These are phyloP conservation scores for Prorops nasuta DNA, from an alignment of 1,140 invertebrate genomes.

Conservation along the genomic window DNA sequence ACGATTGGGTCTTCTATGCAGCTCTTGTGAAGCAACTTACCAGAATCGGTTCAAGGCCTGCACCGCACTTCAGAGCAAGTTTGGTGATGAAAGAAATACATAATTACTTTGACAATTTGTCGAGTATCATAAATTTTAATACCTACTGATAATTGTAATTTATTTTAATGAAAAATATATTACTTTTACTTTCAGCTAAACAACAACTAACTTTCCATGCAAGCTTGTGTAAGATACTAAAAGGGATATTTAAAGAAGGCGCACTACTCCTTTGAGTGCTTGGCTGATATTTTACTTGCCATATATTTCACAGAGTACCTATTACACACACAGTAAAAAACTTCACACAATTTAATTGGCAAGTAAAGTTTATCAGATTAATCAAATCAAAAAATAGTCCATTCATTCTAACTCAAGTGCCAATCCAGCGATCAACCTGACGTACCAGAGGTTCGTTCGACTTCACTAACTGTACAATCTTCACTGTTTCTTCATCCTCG, in stretches of 20 bases:
- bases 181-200: too few relatives aligned
- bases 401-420: slow-evolving; percentile 1
- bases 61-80: slow-evolving; percentile 77
- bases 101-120: slow-evolving; percentile 50
- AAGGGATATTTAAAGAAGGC: too few relatives aligned
- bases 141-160: too few relatives aligned
- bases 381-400: not conserved
- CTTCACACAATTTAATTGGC: not conserved
- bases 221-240: too few relatives aligned
- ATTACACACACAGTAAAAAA: not conserved
- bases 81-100: slow-evolving; percentile 54
- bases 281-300: too few relatives aligned
- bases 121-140: too few relatives aligned
- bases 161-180: too few relatives aligned
- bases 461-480: slow-evolving; percentile 95
- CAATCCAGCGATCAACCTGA: slow-evolving; percentile 25
- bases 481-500: slow-evolving; percentile 92
- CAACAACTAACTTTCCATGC: too few relatives aligned
- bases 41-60: slow-evolving; percentile 91
- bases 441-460: slow-evolving; percentile 95
- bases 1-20: too few relatives aligned
- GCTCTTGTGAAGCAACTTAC: slow-evolving; percentile 80
- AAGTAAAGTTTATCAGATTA: too few relatives aligned
- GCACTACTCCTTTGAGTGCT: too few relatives aligned
- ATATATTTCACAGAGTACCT: not conserved